Base-by-base conservation (phyloP, 2,888 invertebrate genomes). In the Cataglyphis altisquamis region DNA sequence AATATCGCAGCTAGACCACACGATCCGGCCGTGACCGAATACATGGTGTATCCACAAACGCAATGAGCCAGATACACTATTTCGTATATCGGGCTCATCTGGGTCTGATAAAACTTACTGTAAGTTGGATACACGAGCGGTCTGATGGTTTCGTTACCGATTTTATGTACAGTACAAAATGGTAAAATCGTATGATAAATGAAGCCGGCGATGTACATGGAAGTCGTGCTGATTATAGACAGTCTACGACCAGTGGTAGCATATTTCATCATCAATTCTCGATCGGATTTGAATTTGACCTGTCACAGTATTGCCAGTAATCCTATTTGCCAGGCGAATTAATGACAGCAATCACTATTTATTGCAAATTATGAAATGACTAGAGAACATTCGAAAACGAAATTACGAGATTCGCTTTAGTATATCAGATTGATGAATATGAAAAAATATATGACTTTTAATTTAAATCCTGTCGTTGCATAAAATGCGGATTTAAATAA, bases 81-180 rank as follows among this genome's bases (percentile, higher is more conserved):
- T 67, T 88, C 88, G 74, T 89, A 87, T 25, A 74, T 21, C 29
- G 86, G 88, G 21, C 80, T 86, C 0, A 39, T 25, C 60, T 86
- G 87, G 0, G 84, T 32, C 21, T 89, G 82, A 57, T 84, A 62
- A 36, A 88, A 29, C 9, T 81, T 67, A 32, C 85, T 86, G 32
- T 91, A 91, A 39, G 84, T 85, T 0, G 90, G 90, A 88, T 91
- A 91, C 1, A 90, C 87, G 9, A 92, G 32, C 0, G 90, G 89
- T 57, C 87, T 86, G 55, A 90, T 77, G 4, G 87, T 92, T 10
- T 84, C 82, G 41, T 92, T 92, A 6, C 82, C 74, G 45, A 77
- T 52, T 9, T 72, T 66, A 12, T 83, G 85, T 4, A 45, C 83
- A 8, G 48, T 72, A n/a, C 67, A 60, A 36, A 84, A 64, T 18